phyloP scores from a whole-genome alignment of 1,140 invertebrate genomes.

The Brachystomella parvula region DNA sequence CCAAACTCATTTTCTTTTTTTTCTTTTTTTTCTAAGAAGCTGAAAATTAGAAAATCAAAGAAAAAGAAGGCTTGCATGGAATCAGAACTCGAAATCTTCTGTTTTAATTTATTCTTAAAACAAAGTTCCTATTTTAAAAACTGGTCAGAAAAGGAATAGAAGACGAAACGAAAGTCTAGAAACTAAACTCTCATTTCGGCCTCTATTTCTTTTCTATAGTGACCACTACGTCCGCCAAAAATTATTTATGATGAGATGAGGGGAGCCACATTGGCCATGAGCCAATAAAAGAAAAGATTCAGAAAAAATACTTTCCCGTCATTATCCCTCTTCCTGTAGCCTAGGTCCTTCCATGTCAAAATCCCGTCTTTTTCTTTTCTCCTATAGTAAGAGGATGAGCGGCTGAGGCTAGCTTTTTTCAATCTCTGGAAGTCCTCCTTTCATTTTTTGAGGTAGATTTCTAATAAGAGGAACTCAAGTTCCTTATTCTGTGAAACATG shows the following conservation, averaged over 20 bases:
- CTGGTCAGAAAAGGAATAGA: too few relatives aligned
- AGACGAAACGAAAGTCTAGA: too few relatives aligned
- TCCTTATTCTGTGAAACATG: background rate
- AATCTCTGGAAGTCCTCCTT: too few relatives aligned
- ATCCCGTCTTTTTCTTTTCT: background rate
- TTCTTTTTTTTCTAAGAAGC: too few relatives aligned
- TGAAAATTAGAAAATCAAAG: too few relatives aligned
- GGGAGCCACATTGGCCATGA: background rate
- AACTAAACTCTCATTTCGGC: too few relatives aligned
- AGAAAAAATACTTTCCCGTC: background rate
- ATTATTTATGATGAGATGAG: conserved; percentile 5
- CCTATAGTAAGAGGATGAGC: background rate
- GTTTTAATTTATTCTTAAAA: too few relatives aligned
- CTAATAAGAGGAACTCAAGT: background rate
- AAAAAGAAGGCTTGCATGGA: too few relatives aligned
- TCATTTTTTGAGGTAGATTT: background rate
- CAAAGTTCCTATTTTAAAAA: too few relatives aligned
- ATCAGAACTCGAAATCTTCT: too few relatives aligned
- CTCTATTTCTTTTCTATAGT: background rate
- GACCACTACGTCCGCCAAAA: background rate
- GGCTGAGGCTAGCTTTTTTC: too few relatives aligned
- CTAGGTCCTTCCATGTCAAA: background rate
- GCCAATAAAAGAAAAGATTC: conserved; percentile 1
- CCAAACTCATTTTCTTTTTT: too few relatives aligned
- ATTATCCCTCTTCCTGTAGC: background rate